phyloP scores from a whole-genome alignment of 2,797 vertebrate species.

The Phaenicophaeus curvirostris region DNA sequence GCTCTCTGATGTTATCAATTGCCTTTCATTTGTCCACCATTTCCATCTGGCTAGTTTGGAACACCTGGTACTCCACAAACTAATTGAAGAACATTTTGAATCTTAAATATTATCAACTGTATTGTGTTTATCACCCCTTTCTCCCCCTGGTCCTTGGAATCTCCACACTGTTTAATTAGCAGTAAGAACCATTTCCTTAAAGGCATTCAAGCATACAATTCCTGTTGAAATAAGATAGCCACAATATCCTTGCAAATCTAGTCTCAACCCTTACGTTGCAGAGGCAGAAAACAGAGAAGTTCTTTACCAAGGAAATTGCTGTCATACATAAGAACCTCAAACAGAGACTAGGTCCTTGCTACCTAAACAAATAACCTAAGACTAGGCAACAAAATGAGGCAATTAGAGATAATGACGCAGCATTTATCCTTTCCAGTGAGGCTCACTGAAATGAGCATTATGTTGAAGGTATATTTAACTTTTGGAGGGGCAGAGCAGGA shows the following conservation, averaged over 20 bases:
- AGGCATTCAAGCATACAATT: not conserved
- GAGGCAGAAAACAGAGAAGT: not conserved
- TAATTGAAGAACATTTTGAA: not conserved
- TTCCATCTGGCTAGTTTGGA: not conserved
- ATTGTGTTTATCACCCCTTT: not conserved
- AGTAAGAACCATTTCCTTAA: not conserved
- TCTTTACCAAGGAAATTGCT: not conserved
- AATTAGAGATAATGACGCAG: not conserved
- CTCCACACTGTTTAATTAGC: not conserved
- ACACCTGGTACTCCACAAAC: not conserved
- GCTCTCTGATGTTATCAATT: not conserved
- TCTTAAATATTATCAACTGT: not conserved
- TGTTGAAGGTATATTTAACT: not conserved
- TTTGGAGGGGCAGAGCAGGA: not conserved
- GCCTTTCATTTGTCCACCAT: not conserved
- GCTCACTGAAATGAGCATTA: not conserved
- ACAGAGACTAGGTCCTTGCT: not conserved
- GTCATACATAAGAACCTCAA: not conserved
- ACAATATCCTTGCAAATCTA: not conserved
- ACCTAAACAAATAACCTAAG: not conserved
- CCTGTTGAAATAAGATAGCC: not conserved
- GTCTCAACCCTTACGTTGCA: not conserved
- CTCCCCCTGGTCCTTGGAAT: not conserved
- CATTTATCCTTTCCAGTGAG: not conserved
- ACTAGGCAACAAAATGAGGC: not conserved